Evolutionary conservation across 2,113 vertebrate species (phyloP).

Genomic region (Lepisosteus oculatus): DNA sequence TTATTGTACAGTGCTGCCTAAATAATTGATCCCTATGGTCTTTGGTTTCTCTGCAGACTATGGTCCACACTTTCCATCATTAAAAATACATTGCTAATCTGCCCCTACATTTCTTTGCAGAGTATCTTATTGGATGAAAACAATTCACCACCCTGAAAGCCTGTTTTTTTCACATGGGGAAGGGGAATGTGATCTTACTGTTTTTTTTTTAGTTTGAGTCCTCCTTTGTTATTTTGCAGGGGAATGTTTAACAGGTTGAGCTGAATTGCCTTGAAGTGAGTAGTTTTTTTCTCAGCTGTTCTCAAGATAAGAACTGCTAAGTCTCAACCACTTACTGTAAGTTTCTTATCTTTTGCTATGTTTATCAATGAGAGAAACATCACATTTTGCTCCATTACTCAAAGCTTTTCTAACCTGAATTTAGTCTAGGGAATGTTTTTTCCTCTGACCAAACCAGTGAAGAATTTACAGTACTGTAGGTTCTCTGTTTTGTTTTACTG

Average conservation of each 20-base stretch:
- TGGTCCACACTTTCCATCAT: slow-evolving; percentile 40
- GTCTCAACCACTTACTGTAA: no score
- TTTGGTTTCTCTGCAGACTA: slow-evolving; percentile 31
- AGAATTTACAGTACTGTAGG: no score
- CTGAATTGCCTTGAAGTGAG: neutral
- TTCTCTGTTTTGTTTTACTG: no score
- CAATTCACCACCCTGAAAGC: neutral
- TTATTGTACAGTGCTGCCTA: slow-evolving; percentile 11
- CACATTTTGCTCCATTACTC: no score
- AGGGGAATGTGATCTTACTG: slow-evolving; percentile 10
- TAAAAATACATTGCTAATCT: slow-evolving; percentile 41
- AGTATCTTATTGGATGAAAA: slow-evolving; percentile 5
- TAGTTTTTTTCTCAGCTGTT: neutral
- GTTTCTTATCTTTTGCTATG: no score
- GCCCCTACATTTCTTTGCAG: slow-evolving; percentile 21
- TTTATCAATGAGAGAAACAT: no score
- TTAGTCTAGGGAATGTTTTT: no score
- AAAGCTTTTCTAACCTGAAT: no score
- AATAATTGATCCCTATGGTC: slow-evolving; percentile 36
- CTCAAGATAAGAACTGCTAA: no score
- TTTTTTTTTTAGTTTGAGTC: slow-evolving; percentile 16
- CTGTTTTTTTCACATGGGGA: neutral
- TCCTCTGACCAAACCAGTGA: no score
- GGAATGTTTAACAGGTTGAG: neutral
- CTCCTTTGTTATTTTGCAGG: slow-evolving; percentile 5